These are phyloP conservation scores for Catharus minimus DNA, from an alignment of 2,113 vertebrate species.

Conservation along the genomic window DNA sequence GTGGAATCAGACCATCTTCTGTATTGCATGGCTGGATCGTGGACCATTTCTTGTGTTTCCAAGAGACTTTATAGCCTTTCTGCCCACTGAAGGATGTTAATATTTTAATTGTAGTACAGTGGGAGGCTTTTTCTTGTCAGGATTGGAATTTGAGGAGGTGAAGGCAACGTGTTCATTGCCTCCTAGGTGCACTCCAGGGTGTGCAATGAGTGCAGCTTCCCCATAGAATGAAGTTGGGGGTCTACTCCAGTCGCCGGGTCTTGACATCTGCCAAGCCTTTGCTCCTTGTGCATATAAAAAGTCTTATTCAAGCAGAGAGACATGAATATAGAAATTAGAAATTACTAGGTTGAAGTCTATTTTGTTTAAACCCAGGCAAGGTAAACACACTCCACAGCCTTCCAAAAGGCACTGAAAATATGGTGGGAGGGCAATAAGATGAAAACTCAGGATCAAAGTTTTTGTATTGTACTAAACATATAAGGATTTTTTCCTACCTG, in stretches of 20 bases:
- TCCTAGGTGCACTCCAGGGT: neutral
- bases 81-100: neutral
- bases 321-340: neutral
- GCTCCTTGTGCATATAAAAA: accelerated
- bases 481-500: neutral
- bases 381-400: neutral
- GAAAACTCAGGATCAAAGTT: neutral
- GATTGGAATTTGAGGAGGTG: neutral
- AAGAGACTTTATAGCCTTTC: neutral
- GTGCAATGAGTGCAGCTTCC: neutral
- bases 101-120: neutral
- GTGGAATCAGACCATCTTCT: neutral
- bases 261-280: neutral
- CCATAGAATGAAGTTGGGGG: neutral
- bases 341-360: neutral
- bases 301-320: neutral
- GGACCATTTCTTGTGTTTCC: neutral
- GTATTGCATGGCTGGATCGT: accelerated
- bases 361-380: neutral
- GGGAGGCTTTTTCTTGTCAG: neutral
- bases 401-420: neutral
- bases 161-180: neutral
- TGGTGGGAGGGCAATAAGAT: neutral
- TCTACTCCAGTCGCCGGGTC: neutral
- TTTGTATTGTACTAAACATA: neutral